Base-by-base conservation (phyloP, 2,113 vertebrate genomes). In the Cephalopholis sonnerati region DNA sequence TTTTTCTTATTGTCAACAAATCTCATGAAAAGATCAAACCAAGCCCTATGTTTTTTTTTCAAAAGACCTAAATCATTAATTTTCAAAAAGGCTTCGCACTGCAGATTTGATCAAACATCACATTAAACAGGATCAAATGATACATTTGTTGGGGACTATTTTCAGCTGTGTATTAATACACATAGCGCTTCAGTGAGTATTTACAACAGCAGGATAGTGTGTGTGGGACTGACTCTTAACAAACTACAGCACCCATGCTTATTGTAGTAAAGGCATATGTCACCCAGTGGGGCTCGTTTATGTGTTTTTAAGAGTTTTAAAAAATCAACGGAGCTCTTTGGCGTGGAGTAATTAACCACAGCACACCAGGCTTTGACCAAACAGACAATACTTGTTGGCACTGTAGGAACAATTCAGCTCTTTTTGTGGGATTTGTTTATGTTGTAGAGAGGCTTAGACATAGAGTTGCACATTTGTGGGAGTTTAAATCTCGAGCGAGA, bases 41-140 rank as follows among this genome's bases (percentile, higher is more conserved):
- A 41, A 20, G 24, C 3, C 17, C 32, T 5, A 18, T 20, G n/a
- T 18, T 51, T 12, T 63, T 16, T 17, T 46, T 64, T 20, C 58
- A 39, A 39, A 25, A 32, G 1, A 50, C 25, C 18, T 2, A 50
- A 20, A 59, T 59, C 9, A 41, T 74, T 36, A 1, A 15, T 62
- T 54, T 36, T 36, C 1, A 36, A 4, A 55, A 24, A 55, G 50
- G 16, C 4, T 51, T 25, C 17, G 20, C 51, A 16, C 53, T 58
- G 20, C 51, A 36, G 67, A 54, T 50, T 70, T 54, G 24, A 70
- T n/a, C 68, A 71, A 61, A 73, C 17, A 54, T 57, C 20, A 59
- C 16, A 44, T 61, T 9, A 58, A 27, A 72, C 17, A 58, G 36
- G 10, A 27, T 71, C 17, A 44, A 59, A 73, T 46, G 41, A 3